Conservation (phyloP, 2,113 vertebrate species). For the Microtus richardsoni region DNA sequence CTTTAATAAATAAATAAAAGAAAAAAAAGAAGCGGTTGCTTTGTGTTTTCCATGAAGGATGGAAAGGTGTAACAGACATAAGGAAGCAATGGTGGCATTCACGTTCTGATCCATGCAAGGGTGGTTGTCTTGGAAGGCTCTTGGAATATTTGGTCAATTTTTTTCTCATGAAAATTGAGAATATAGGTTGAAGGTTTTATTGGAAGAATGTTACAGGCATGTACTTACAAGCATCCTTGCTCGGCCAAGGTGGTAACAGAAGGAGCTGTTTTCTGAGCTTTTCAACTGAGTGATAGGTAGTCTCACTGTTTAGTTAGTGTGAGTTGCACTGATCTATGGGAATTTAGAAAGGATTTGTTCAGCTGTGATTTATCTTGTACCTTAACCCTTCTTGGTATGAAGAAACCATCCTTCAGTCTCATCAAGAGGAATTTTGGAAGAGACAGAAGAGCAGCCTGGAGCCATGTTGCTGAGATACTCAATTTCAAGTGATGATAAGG, state of each 20-base stretch:
- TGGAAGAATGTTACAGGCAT: not conserved
- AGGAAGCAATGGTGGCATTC: not conserved
- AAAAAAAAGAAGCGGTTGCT: not conserved
- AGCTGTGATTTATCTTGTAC: not conserved
- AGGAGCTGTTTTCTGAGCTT: not conserved
- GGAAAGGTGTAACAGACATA: not conserved
- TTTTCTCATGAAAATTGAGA: conserved; percentile 20
- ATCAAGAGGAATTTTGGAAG: not conserved
- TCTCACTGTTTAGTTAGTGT: not conserved
- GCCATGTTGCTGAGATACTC: not conserved
- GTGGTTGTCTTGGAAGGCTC: not conserved
- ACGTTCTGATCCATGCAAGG: not conserved
- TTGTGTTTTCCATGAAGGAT: not conserved
- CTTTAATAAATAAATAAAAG: too few relatives aligned
- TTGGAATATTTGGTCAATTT: not conserved
- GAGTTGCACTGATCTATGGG: not conserved
- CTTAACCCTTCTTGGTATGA: not conserved
- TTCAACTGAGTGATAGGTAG: not conserved
- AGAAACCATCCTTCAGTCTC: not conserved
- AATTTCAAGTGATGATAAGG: not conserved
- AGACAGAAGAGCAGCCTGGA: not conserved
- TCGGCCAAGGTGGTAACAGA: not conserved
- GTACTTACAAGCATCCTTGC: not conserved
- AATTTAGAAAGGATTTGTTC: not conserved
- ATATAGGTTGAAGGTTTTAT: not conserved